Base-by-base conservation (phyloP, 2,113 vertebrate genomes). In the Mustela nigripes region DNA sequence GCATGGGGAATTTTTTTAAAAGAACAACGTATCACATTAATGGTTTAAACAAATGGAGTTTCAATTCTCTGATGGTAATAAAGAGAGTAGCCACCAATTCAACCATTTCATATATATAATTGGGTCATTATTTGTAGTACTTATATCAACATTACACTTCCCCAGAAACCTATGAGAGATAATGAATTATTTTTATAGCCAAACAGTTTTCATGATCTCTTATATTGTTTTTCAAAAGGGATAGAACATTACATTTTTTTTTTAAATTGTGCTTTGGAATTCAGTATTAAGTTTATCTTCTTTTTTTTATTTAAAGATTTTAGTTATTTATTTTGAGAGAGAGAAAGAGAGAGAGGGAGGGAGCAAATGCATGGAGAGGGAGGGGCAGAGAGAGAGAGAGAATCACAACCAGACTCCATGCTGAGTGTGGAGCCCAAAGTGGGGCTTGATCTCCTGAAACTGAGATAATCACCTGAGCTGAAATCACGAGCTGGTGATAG, bases 121-220 rank as follows among this genome's bases (percentile, higher is more conserved):
- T 62, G 28, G 93, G 14, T 76, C 42, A 89, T 93, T 89, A 87
- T 78, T 39, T 94, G 31, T 16, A 19, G 48, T 88, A 81, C 3
- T 92, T 85, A 48, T 9, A 31, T 76, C n/a, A 71, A 74, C 31
- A 45, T 39, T 94, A 80, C 83, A 96, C 56, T 90, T 90, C 62
- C 53, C 24, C 31, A 90, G 42, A 8, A 93, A 73, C 56, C 42
- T 92, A 74, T 92, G 56, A 97, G 10, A 94, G 10, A 4, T 73
- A 86, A 86, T n/a, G 16, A 94, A 60, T 79, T 84, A 45, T 33
- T 94, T 96, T 96, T 53, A 89, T 58, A 94, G 48, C 4, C 63
- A 79, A 0, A n/a, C 1, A 71, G 90, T 79, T 78, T 36, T 87
- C 19, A 36, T 78, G 53, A 95, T 80, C 86, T 42, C 1, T 80